Base-by-base conservation (phyloP, 2,113 vertebrate species). In the Petaurus breviceps region DNA sequence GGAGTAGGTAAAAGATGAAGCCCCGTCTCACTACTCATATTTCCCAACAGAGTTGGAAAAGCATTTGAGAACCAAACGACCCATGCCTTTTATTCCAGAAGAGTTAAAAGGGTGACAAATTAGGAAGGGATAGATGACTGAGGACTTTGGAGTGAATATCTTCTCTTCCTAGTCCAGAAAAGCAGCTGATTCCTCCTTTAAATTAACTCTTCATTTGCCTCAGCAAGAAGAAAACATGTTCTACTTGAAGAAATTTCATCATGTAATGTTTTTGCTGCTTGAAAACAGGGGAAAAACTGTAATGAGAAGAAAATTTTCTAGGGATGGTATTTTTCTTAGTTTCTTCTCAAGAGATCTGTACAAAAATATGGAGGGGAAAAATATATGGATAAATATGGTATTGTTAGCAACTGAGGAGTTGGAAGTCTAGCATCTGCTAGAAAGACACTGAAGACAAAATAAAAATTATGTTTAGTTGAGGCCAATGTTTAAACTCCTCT, bases 361-460 rank as follows among this genome's bases (percentile, higher is more conserved):
- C 5, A 84, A 84, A 43, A 84, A 43, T 43, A 23, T 22, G 26
- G 37, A 84, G 37, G 68, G 16, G 19, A 1, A 84, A 84, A 84
- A 84, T 43, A 43, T 84, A 84, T 84, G 37, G 37, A 43, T 43
- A 84, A 84, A n/a, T 84, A n/a, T 84, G 16, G 94, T 89, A 92
- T 90, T 43, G 55, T 68, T 89, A 68, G 92, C 37, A 91, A 47
- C n/a, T 53, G 50, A 93, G 68, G 54, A 93, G 90, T 93, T 90
- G 46, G 43, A 91, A 91, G 25, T 50, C 43, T 95, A 53, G 25
- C 68, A 57, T 89, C 26, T 93, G 61, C 77, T 91, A 93, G 91
- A 49, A 49, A 93, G 68, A 8, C n/a, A 89, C 47, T 93, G 91
- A 89, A 95, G 47, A 91, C 25, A 91, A 94, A 53, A 61, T 51